Evolutionary conservation across 92 coral and sea anemone species (phyloP), one percentile per base, ranked within the genome.

Genomic region (Paramuricea clavata): DNA sequence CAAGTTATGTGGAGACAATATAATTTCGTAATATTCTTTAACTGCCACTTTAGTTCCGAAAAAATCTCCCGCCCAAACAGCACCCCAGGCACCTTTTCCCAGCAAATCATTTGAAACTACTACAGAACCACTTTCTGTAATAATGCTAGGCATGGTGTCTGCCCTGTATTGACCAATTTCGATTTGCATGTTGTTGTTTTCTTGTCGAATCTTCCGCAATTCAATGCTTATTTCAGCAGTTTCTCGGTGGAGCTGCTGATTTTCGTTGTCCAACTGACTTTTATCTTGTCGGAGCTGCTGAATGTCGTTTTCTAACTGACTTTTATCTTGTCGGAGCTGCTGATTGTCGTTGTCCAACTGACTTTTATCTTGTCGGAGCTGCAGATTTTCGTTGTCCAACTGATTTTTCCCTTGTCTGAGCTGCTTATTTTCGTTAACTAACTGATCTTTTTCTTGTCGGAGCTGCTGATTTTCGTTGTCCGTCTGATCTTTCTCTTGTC

Each of bases 191-290:
- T 54, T 23, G 17, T 21, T 13, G 21, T 54, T 54, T 2, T 54
- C 26, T 54, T 6, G 23, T 54, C 17, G 25, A 17, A 54, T 5
- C 19, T 21, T 19, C 6, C 17, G 62, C 72, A 50, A 86, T 61
- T 91, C 97, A 25, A 77, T 81, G 35, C 86, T 2, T 1, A 19
- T 19, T 16, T 19, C 22, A 1, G 22, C 2, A 1, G 0, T 2
- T 19, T 54, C 25, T 21, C 17, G 21, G 11, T 19, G 62, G 2
- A 21, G 26, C 17, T 54, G 21, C 27, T 21, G 62, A 54, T 10
- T 54, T 13, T 19, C 23, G 27, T 54, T 19, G 22, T 5, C 17
- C 26, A 0, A 10, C 2, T 54, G 5, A 6, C 11, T 0, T 6
- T 5, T 5, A 3, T 54, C 25, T 2, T 54, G 25, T 6, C 26